Percentiles rank a stretch among this genome's conserved stretches.
Evolutionary conservation across 2,888 invertebrate species (phyloP).

Genomic region (Fragum whitleyi): DNA sequence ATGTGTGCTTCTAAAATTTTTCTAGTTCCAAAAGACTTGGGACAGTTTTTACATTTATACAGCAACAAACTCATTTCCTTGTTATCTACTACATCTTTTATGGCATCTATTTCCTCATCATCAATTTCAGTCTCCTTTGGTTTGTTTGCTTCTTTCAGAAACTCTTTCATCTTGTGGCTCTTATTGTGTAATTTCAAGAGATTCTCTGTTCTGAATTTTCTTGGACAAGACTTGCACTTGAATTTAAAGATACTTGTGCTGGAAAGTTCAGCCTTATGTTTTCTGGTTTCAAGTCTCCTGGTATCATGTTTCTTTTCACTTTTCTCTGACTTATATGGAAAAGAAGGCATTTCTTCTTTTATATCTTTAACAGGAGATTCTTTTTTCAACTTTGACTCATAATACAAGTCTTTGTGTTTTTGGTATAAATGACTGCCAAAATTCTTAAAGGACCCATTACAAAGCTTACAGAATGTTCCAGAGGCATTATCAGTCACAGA

Average conservation of each 20-base stretch:
- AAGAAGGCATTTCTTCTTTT: no score
- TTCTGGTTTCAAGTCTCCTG: neutral
- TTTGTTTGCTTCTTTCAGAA: neutral
- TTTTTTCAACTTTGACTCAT: neutral
- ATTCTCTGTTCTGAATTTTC: neutral
- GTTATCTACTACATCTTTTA: neutral
- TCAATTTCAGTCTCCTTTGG: neutral
- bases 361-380: neutral
- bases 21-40: neutral
- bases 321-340: no score
- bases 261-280: no score
- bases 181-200: neutral
- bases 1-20: neutral
- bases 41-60: conserved; percentile 2
- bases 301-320: neutral
- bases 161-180: neutral
- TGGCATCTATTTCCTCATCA: neutral
- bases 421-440: conserved; percentile 3
- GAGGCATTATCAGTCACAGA: neutral
- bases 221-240: conserved; percentile 5
- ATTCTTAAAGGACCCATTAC: neutral
- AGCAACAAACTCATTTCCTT: neutral
- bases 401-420: neutral
- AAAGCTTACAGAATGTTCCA: conserved; percentile 1
- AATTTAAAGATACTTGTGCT: neutral